These are phyloP conservation scores for Serilophus lunatus DNA, from an alignment of 2,113 vertebrate genomes.

Conservation along the genomic window DNA sequence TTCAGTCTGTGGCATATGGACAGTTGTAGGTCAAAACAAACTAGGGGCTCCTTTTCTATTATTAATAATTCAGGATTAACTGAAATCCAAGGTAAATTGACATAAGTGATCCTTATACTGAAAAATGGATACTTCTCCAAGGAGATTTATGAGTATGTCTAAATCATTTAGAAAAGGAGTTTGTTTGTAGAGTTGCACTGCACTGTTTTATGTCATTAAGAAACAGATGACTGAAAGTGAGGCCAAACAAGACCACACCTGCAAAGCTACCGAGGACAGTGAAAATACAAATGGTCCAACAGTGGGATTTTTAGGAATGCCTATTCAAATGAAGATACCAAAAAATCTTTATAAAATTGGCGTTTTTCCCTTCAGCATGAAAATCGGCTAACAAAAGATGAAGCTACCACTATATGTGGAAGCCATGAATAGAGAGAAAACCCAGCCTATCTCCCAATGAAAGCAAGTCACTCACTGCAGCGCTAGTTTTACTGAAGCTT, in stretches of 20 bases:
- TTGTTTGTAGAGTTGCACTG: not conserved
- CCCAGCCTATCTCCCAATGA: conserved; percentile 37
- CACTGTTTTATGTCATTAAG: not conserved
- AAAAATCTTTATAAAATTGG: conserved; percentile 24
- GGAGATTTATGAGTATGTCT: not conserved
- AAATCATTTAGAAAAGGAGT: not conserved
- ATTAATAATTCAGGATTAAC: conserved; percentile 28
- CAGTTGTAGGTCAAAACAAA: not conserved
- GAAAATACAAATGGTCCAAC: not conserved
- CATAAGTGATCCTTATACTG: not conserved
- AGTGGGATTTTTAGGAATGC: conserved; percentile 15
- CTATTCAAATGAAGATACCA: conserved; percentile 25
- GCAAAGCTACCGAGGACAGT: not conserved
- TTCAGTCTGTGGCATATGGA: not conserved
- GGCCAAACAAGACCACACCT: not conserved
- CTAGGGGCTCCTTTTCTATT: not conserved
- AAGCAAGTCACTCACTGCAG: conserved; percentile 1
- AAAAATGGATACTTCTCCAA: not conserved
- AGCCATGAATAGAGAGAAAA: conserved; percentile 42
- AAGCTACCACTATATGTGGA: conserved; percentile 48
- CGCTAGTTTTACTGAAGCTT: conserved; percentile 50
- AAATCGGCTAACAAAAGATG: conserved; percentile 37
- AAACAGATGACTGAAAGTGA: not conserved
- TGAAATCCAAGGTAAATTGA: conserved; percentile 28
- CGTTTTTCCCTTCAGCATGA: conserved; percentile 21